Evolutionary conservation across 35 echinoderm and acorn worm species (phyloP).

Genomic region (Apostichopus parvimensis): DNA sequence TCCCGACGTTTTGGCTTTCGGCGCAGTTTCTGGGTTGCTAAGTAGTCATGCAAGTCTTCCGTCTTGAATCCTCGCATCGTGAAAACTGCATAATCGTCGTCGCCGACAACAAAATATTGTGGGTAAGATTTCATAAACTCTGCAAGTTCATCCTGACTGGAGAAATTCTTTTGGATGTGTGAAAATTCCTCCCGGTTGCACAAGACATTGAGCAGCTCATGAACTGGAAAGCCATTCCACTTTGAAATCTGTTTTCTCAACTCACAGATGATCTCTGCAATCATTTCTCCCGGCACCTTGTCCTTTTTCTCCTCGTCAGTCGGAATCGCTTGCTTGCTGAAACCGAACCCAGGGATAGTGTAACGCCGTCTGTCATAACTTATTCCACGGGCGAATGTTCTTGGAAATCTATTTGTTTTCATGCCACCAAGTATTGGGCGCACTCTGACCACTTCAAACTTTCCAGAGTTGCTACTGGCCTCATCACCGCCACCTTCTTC

Average conservation of each 20-base stretch:
- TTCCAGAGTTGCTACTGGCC: neutral
- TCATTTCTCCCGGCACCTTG: slow-evolving; percentile 34
- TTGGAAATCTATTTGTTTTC: slow-evolving; percentile 41
- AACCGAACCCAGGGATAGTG: slow-evolving; percentile 44
- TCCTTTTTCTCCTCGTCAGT: slow-evolving; percentile 19
- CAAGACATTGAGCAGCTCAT: slow-evolving; percentile 46
- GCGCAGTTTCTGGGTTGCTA: slow-evolving; percentile 46
- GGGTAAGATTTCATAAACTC: slow-evolving; percentile 34
- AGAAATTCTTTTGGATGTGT: slow-evolving; percentile 47
- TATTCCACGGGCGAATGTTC: slow-evolving; percentile 28
- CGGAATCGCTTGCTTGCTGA: slow-evolving; percentile 37
- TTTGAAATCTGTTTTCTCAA: slow-evolving; percentile 47
- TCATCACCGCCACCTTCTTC: slow-evolving; percentile 10
- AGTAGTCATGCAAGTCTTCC: slow-evolving; percentile 40
- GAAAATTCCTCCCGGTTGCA: slow-evolving; percentile 45
- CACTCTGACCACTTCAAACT: slow-evolving; percentile 20
- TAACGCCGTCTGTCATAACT: slow-evolving; percentile 40
- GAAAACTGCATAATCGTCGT: slow-evolving; percentile 35
- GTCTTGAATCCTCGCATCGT: slow-evolving; percentile 52
- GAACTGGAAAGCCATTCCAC: slow-evolving; percentile 49
- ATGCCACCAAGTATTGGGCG: slow-evolving; percentile 26
- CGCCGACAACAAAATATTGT: slow-evolving; percentile 40
- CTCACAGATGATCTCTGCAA: slow-evolving; percentile 47
- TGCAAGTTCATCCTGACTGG: slow-evolving; percentile 22
- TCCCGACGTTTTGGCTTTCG: slow-evolving; percentile 12